Evolutionary conservation across 2,797 vertebrate genomes (phyloP), one percentile per base, ranked within the genome.

Genomic region (Phrynocephalus vlangalii): DNA sequence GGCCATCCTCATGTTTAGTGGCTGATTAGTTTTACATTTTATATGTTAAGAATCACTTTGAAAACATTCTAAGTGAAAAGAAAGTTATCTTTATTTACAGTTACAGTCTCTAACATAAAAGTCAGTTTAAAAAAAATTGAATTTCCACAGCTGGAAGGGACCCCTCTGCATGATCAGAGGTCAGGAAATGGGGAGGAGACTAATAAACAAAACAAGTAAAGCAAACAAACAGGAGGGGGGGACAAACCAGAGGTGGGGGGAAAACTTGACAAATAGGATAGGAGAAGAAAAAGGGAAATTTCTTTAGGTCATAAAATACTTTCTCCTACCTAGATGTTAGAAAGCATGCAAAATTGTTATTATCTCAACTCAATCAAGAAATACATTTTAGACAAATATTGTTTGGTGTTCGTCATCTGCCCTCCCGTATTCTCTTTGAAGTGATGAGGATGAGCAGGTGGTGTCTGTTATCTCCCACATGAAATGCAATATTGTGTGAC

Each of bases 381-480:
- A 68, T 71, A 1, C 38, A 15, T 33, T 24, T 71, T 44, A n/a
- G 30, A 63, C 80, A 67, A 33, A 52, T 52, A 91, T 66, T 26
- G 86, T 44, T 60, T 26, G 66, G 81, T 89, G 82, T 68, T 78
- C 56, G 38, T 82, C 63, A 78, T 26, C 52, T 33, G 52, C 20
- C 28, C 11, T 78, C 85, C 66, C 77, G 84, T 68, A 83, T 91
- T 82, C 52, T 86, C 78, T 44, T 77, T 83, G 38, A 76, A 67
- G 52, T 78, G 91, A 84, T 80, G 77, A 91, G 87, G 91, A 93
- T 88, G 88, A 92, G 90, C 87, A 83, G 33, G 33, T 6, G 38
- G 33, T 11, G 24, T 86, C 88, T 90, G 38, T 91, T 88, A 92
- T 87, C 83, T 89, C 71, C 66, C 75, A 79, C 81, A 83, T 0